phyloP scores from a whole-genome alignment of 1,140 invertebrate genomes.

The Drosophila parvula region DNA sequence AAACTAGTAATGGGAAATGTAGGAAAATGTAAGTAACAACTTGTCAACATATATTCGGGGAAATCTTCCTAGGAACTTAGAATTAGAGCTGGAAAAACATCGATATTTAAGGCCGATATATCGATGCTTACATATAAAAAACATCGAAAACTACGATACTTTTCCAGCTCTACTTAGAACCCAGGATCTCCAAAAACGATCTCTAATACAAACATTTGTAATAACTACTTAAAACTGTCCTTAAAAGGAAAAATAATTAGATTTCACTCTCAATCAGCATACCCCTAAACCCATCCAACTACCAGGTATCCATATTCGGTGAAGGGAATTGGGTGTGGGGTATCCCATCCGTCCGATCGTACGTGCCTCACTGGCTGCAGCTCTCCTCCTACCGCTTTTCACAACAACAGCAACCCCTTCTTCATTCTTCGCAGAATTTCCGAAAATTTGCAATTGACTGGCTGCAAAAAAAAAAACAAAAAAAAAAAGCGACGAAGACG shows the following conservation, averaged over 20 bases:
- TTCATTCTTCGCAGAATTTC: slow-evolving; percentile 59
- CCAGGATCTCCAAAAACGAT: not conserved
- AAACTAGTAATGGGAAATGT: too few relatives aligned
- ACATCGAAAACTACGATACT: too few relatives aligned
- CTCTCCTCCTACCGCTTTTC: slow-evolving; percentile 14
- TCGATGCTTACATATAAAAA: too few relatives aligned
- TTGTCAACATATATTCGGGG: too few relatives aligned
- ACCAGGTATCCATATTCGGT: slow-evolving; percentile 33
- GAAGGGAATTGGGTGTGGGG: slow-evolving; percentile 26
- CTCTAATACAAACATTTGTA: not conserved
- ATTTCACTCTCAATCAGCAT: not conserved
- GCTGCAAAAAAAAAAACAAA: slow-evolving; percentile 55
- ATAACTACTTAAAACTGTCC: not conserved
- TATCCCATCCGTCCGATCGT: slow-evolving; percentile 51
- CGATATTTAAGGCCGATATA: too few relatives aligned
- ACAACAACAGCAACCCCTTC: slow-evolving; percentile 15
- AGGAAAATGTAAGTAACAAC: too few relatives aligned
- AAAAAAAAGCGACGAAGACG: slow-evolving; percentile 28
- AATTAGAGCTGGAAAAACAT: too few relatives aligned
- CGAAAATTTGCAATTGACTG: slow-evolving; percentile 82
- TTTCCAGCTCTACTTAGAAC: too few relatives aligned
- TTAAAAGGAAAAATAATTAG: not conserved
- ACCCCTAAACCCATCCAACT: not conserved
- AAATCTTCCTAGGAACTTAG: too few relatives aligned
- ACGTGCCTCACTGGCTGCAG: slow-evolving; percentile 46